Evolutionary conservation across 2,113 vertebrate genomes (phyloP), one percentile per base, ranked within the genome.

Genomic region (Psophia crepitans): DNA sequence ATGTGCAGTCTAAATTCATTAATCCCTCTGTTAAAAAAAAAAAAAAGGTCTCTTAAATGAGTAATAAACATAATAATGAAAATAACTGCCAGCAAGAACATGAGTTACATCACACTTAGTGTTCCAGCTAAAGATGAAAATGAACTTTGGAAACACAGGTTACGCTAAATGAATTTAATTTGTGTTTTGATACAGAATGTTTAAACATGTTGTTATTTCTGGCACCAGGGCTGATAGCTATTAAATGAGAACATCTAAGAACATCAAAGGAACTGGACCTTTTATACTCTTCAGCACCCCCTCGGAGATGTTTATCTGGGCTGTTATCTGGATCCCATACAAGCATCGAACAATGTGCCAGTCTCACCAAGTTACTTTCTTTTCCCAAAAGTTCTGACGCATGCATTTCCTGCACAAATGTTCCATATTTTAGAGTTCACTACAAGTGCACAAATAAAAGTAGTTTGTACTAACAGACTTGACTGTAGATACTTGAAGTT

Each of bases 361-460:
- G 89, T 98, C 96, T 97, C 94, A 96, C 96, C 96, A 97, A 97
- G 94, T 97, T 95, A 65, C 89, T 97, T 87, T 98, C 97, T 97
- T 96, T 96, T 94, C 94, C 90, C 95, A 75, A 89, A 96, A 96
- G 85, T 98, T 97, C 90, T 96, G 95, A 97, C 87, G 21, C 86
- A 97, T 90, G 89, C 91, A 95, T 95, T 97, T 98, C 95, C 96
- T 93, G 92, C 95, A 81, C 94, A 98, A 98, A 96, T 91, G 90
- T 96, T 98, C 94, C 95, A 74, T 96, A 97, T 98, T 98, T 98
- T 97, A 98, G 93, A 98, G 98, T 98, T 99, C 98, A 98, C 96
- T 94, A 98, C 93, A 95, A 98, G 95, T 97, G 96, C 96, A 97
- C 96, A 97, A 97, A 98, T 98, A 98, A 96, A 98, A 93, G 95